Evolutionary conservation across 2,113 vertebrate species (phyloP), one percentile per base, ranked within the genome.

Genomic region (Pseudorasbora parva): DNA sequence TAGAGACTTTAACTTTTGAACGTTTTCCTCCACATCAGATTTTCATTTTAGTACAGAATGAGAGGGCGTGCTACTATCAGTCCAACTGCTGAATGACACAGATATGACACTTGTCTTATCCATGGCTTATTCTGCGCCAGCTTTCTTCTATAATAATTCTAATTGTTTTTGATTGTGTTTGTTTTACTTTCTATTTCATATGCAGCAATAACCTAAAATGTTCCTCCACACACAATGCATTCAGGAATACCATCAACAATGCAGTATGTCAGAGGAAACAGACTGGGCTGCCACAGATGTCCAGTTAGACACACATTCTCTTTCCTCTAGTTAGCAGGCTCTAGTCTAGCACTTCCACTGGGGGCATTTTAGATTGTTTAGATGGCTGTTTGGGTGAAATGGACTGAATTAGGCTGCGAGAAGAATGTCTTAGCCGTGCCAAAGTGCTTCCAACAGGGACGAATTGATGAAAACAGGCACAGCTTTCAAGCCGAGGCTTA

Each of bases 341-440:
- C 87, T 85, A 78, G 84, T 85, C 82, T 84, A 64, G 79, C 37
- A 81, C 86, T 86, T 88, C 86, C 92, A 89, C 92, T 72, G 76
- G 33, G 89, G 90, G 86, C 56, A 87, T 90, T 81, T 91, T 91
- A 85, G 81, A 90, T 89, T 88, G 87, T 92, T 93, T 91, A 86
- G 89, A 87, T 76, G 87, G 90, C 89, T 82, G 87, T 82, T 91
- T 84, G 82, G 83, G 85, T 86, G 71, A 91, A 92, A 92, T 89
- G 90, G 93, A 88, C 74, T 81, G 89, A 83, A 88, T 89, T 91
- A 92, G 85, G 87, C 85, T 91, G 86, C 82, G 89, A 88, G 86
- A 90, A 86, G 78, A 89, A 90, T 85, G 78, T 23, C 59, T 92
- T 91, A 89, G 88, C 88, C 82, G 17, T 81, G 79, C 54, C 56